Conservation (phyloP, 2,797 vertebrate species). For the Centroberyx gerrardi region DNA sequence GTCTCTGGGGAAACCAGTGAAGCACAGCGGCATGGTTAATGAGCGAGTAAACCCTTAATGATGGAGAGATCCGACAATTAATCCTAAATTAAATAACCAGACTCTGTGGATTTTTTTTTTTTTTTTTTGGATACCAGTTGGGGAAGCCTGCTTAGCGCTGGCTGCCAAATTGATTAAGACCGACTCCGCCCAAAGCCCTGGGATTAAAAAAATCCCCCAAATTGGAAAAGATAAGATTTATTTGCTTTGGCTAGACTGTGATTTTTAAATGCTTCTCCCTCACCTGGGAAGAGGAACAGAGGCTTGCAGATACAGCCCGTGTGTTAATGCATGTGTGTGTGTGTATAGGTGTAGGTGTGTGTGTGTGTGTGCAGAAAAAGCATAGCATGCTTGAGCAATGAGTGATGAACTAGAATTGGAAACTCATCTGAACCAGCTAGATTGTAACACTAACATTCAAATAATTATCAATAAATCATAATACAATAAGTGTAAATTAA, state of each 20-base stretch:
- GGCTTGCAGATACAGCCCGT: not conserved
- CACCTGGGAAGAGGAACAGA: not conserved
- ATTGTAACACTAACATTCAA: not conserved
- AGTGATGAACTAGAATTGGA: not conserved
- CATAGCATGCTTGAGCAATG: not conserved
- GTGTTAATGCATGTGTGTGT: not conserved
- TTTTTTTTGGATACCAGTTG: not conserved
- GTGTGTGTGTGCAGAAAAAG: not conserved
- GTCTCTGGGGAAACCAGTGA: constrained; percentile 64
- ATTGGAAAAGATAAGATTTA: constrained; percentile 35
- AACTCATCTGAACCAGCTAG: not conserved
- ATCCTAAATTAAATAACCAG: constrained; percentile 71
- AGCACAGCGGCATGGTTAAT: constrained; percentile 63
- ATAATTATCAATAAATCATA: too few species aligned
- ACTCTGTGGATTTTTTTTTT: constrained; percentile 37
- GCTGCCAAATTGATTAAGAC: constrained; percentile 66
- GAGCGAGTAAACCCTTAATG: constrained; percentile 56
- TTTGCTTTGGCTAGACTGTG: constrained; percentile 31
- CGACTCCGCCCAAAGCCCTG: constrained; percentile 46
- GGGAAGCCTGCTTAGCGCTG: constrained; percentile 60
- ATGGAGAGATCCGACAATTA: constrained; percentile 70
- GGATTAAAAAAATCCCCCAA: constrained; percentile 68
- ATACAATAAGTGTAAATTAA: too few species aligned
- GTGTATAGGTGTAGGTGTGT: not conserved
- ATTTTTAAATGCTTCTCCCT: constrained; percentile 1